Conservation (phyloP, 1,140 invertebrate species). For the Macrostomum lignano region DNA sequence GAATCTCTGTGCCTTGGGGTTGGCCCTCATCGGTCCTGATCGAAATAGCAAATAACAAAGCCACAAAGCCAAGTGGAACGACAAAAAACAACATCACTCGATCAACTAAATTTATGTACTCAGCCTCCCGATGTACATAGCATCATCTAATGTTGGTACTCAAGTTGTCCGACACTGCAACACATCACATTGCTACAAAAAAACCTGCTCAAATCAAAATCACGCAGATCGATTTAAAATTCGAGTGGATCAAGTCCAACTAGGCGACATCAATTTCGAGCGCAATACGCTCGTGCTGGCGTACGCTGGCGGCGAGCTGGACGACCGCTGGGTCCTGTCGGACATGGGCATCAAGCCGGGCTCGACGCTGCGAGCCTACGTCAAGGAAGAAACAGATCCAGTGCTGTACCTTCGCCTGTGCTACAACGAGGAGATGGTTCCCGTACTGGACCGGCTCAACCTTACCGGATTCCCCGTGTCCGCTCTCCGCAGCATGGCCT, state of each 20-base stretch:
- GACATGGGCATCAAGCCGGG: constrained; percentile 21
- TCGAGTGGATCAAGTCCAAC: neutral
- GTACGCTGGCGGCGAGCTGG: constrained; percentile 18
- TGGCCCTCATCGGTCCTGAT: too few relatives aligned
- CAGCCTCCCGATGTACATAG: too few relatives aligned
- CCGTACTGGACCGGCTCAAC: neutral
- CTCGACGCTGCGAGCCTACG: constrained; percentile 14
- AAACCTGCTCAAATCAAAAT: too few relatives aligned
- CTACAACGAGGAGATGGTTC: constrained; percentile 11
- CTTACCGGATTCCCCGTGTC: constrained; percentile 3
- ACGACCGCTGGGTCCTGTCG: constrained; percentile 17
- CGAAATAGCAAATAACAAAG: too few relatives aligned
- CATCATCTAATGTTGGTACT: too few relatives aligned
- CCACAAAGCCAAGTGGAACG: too few relatives aligned
- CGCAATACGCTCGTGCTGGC: constrained; percentile 12
- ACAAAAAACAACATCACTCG: too few relatives aligned
- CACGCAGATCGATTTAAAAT: constrained; percentile 11
- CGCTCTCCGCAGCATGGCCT: neutral
- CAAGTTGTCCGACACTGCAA: too few relatives aligned
- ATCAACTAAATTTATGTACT: too few relatives aligned
- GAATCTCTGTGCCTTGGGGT: too few relatives aligned
- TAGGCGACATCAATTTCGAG: neutral
- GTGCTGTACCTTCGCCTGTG: constrained; percentile 15
- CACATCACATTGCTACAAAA: too few relatives aligned
- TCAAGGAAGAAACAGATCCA: constrained; percentile 19